phyloP scores from a whole-genome alignment of 2,797 vertebrate species.

The Limosa lapponica region DNA sequence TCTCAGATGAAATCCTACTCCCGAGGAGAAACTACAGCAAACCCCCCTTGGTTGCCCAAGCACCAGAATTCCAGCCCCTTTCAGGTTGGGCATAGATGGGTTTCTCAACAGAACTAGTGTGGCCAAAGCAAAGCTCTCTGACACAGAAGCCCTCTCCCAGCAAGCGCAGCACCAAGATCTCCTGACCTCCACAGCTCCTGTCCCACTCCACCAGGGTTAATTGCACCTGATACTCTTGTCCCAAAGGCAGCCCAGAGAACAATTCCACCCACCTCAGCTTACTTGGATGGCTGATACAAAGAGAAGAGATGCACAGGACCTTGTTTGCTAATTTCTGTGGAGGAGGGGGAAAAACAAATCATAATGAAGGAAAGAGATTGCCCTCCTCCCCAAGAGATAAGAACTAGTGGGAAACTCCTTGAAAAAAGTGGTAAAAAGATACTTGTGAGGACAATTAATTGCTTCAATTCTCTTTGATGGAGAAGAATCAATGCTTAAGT shows the following conservation, averaged over 20 bases:
- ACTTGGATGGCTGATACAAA: too few relatives aligned
- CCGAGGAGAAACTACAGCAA: neutral
- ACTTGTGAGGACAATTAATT: neutral
- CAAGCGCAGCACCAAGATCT: accelerated
- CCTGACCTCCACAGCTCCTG: neutral
- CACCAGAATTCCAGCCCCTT: neutral
- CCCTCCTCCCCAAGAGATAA: neutral
- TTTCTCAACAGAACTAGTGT: accelerated
- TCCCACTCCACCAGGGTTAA: neutral
- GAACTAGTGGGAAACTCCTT: neutral
- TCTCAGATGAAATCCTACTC: neutral
- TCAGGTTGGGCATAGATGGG: accelerated
- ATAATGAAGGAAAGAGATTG: neutral
- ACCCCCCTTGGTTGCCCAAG: accelerated
- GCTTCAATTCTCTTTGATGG: neutral
- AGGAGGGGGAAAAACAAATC: too few relatives aligned
- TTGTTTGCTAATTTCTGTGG: neutral
- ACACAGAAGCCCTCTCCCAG: neutral
- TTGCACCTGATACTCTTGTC: accelerated
- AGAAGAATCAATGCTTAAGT: neutral
- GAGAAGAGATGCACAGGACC: neutral
- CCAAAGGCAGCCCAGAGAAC: neutral
- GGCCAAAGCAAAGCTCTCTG: neutral
- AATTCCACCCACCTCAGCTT: neutral
- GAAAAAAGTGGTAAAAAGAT: neutral